phyloP scores from a whole-genome alignment of 1,140 invertebrate genomes.

The Diachasmimorpha longicaudata region DNA sequence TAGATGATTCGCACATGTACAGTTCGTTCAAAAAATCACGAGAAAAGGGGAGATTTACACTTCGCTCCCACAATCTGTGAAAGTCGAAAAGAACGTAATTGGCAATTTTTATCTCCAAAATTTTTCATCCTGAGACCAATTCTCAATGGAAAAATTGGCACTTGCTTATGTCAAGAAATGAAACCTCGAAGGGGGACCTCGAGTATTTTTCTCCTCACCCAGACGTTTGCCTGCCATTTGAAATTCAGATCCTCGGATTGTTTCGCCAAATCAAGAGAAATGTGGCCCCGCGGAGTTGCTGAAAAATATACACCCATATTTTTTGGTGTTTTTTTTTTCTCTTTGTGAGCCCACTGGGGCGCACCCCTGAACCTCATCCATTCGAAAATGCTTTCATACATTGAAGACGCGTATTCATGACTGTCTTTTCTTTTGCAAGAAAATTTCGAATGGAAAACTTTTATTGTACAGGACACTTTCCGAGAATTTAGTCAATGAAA shows the following conservation, averaged over 20 bases:
- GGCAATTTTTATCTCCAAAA: background rate
- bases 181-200: background rate
- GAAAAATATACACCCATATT: constrained; percentile 26
- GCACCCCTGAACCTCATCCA: background rate
- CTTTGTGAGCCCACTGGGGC: background rate
- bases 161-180: constrained; percentile 9
- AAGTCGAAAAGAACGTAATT: background rate
- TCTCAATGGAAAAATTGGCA: background rate
- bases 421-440: background rate
- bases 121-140: background rate
- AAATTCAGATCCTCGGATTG: constrained; percentile 54
- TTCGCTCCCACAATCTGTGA: background rate
- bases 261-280: constrained; percentile 56
- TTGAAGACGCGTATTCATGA: constrained; percentile 35
- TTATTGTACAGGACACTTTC: background rate
- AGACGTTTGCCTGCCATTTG: constrained; percentile 38
- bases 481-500: background rate
- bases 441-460: background rate
- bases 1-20: background rate
- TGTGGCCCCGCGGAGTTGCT: constrained; percentile 47
- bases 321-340: background rate
- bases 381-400: background rate
- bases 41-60: background rate
- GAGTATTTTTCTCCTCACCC: constrained; percentile 6
- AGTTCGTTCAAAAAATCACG: background rate